Evolutionary conservation across 2,113 vertebrate genomes (phyloP), one percentile per base, ranked within the genome.

Genomic region (Atractosteus spatula): DNA sequence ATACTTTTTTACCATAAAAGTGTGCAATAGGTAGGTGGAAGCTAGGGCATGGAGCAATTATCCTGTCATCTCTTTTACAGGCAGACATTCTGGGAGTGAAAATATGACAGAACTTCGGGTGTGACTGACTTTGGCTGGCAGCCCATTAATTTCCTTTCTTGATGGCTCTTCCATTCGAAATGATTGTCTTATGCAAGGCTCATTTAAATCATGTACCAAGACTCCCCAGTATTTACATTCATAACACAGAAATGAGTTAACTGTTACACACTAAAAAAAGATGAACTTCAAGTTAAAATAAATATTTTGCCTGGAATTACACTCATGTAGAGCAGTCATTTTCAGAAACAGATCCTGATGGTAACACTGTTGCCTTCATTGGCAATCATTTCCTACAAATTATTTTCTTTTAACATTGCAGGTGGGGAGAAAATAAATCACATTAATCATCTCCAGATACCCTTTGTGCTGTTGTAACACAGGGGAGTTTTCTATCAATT

Each of bases 371-470:
- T 51, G 47, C 2, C 10, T 51, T 51, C 47, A 51, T 51, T 51
- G 47, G 5, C 47, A 51, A 10, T 51, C 47, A 51, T 51, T 51
- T 42, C 4, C 62, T 10, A 11, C 8, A 43, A 65, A 43, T 43
- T 13, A 65, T 66, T 13, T 43, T 66, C 64, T 43, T 66, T 66
- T 44, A 29, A 43, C 64, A 45, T n/a, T 66, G 64, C 43, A 47
- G 64, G 64, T 66, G 64, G 42, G 43, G 64, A 14, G 42, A 66
- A n/a, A 47, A 45, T 5, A 66, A 8, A 66, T 66, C 64, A 14
- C 13, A 66, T n/a, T 66, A 68, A 68, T 41, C 47, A 68, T n/a
- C 29, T 55, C 66, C 66, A 68, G 66, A 55, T 47, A 3, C 17
- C 47, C 66, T 47, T 55, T 43, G 41, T 44, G 11, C 44, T 66